phyloP scores from a whole-genome alignment of 2,797 vertebrate species.

The Spinus pinus region DNA sequence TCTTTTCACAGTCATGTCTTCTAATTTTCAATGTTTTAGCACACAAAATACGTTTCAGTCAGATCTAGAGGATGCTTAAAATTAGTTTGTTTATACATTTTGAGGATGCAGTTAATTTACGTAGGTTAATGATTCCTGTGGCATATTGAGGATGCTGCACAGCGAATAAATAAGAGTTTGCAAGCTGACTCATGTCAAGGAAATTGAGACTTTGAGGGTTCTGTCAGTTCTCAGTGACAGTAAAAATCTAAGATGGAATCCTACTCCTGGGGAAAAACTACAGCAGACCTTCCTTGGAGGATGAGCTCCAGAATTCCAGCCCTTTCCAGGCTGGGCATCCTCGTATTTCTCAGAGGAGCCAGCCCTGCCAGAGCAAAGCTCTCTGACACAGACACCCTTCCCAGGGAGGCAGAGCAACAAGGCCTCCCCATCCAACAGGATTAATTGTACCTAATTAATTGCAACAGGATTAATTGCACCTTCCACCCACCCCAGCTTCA shows the following conservation, averaged over 20 bases:
- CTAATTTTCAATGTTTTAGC: slow-evolving; percentile 16
- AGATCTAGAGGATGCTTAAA: slow-evolving; percentile 41
- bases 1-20: neutral
- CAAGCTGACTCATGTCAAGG: neutral
- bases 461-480: neutral
- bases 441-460: neutral
- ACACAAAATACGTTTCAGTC: neutral
- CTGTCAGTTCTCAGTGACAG: neutral
- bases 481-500: neutral
- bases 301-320: rapidly evolving
- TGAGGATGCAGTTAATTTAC: slow-evolving; percentile 25
- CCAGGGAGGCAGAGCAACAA: rapidly evolving
- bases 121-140: slow-evolving; percentile 25
- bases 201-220: neutral
- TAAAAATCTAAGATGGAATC: neutral
- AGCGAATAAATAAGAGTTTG: neutral
- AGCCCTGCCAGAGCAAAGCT: neutral
- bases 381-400: neutral
- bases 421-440: neutral
- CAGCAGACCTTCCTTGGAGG: neutral
- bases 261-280: neutral
- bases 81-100: slow-evolving; percentile 54
- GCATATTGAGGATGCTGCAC: neutral
- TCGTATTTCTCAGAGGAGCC: rapidly evolving
- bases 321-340: neutral